Evolutionary conservation across 1,140 invertebrate genomes (phyloP).

Genomic region (Tyrophagus putrescentiae): DNA sequence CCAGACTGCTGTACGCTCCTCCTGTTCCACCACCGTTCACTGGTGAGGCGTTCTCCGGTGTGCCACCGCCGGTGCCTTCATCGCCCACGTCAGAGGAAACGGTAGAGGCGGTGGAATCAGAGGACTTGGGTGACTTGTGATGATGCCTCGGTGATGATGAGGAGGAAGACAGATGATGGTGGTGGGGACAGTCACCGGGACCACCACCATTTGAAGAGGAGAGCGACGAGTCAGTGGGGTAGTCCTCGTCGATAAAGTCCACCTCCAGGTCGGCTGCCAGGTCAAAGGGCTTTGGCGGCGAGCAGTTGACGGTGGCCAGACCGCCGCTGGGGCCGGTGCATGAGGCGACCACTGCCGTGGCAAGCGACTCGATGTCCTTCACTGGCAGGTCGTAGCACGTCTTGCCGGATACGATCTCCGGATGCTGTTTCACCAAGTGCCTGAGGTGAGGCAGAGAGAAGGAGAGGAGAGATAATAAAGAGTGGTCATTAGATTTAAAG

Average conservation of each 20-base stretch:
- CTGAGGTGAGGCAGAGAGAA: slow-evolving; percentile 24
- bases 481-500: neutral
- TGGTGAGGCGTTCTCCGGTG: neutral
- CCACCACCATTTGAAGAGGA: neutral
- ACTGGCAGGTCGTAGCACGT: slow-evolving; percentile 32
- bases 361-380: slow-evolving; percentile 42
- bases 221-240: slow-evolving; percentile 17
- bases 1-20: neutral
- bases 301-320: slow-evolving; percentile 49
- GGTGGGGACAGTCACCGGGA: neutral
- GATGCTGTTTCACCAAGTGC: slow-evolving; percentile 29
- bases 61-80: neutral
- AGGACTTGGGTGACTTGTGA: too few relatives aligned
- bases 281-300: slow-evolving; percentile 32
- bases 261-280: slow-evolving; percentile 49
- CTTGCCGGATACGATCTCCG: slow-evolving; percentile 32
- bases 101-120: neutral
- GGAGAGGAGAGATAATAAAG: slow-evolving; percentile 18
- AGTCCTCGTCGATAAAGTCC: slow-evolving; percentile 50
- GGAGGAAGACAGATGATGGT: neutral
- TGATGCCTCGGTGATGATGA: neutral
- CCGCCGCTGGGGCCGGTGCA: slow-evolving; percentile 60
- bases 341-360: slow-evolving; percentile 43
- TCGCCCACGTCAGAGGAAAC: neutral
- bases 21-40: too few relatives aligned